phyloP scores from a whole-genome alignment of 2,113 vertebrate genomes.

The Labrus mixtus region DNA sequence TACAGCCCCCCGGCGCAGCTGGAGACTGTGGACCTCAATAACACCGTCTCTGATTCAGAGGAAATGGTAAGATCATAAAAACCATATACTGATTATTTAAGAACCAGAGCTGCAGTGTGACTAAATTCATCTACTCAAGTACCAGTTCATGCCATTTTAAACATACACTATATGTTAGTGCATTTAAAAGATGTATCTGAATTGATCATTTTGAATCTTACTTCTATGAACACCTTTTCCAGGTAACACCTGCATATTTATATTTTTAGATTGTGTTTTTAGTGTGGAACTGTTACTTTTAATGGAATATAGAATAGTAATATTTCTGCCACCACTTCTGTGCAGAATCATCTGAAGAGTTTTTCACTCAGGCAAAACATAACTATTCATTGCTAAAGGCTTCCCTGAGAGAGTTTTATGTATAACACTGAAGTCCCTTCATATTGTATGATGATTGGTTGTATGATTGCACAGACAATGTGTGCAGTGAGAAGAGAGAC shows the following conservation, averaged over 20 bases:
- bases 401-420: no score
- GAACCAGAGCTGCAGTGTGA: not conserved
- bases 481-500: no score
- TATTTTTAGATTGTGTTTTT: not conserved
- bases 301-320: not conserved
- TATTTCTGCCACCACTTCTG: not conserved
- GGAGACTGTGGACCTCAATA: conserved; percentile 93
- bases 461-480: no score
- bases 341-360: not conserved
- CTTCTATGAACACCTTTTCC: not conserved
- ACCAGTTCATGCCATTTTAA: not conserved
- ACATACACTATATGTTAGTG: not conserved
- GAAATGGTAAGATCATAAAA: conserved; percentile 85
- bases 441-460: no score
- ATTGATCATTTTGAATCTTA: no score
- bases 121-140: not conserved
- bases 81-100: not conserved
- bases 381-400: no score
- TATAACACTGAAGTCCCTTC: no score
- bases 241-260: not conserved
- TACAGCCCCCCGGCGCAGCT: conserved; percentile 88
- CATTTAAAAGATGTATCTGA: no score
- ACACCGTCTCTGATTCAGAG: conserved; percentile 91
- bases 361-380: not conserved
- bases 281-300: not conserved